Base-by-base conservation (phyloP, 2,113 vertebrate species). In the Hypomesus transpacificus region DNA sequence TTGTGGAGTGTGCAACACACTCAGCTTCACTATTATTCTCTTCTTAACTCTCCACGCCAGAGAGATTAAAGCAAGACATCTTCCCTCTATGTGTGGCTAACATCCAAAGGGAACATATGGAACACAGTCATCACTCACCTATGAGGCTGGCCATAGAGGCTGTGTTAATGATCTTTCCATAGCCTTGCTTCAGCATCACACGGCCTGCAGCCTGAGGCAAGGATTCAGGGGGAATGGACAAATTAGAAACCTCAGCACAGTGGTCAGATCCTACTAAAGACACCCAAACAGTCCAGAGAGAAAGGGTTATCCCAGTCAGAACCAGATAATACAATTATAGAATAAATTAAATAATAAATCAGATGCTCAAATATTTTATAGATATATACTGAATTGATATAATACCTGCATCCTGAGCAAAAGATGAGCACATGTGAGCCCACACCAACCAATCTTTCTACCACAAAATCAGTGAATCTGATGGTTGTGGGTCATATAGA, bases 141-240 rank as follows among this genome's bases (percentile, higher is more conserved):
- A 95, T 96, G 93, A 96, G 94, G 94, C 94, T 94, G 92, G 94
- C 94, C 93, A 94, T 94, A 92, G 94, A 96, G 89, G 95, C 94
- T 75, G 90, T 95, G 93, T 95, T 97, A 94, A 98, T 98, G 92
- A 97, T 96, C 93, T 96, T 94, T 87, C 94, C 90, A 68, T 95
- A 95, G 91, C 94, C 94, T 91, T 96, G 94, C 90, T 93, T 95
- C 92, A 96, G 92, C 95, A 95, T 96, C 93, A 94, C 92, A 88
- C 88, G 90, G 91, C 94, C 95, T 83, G 93, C 93, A 87, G 95
- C 92, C 94, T 94, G 87, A 90, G 92, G 94, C 91, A 84, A 91
- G 90, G 94, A 95, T 94, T 92, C 91, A 88, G 91, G 87, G 66
- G 50, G 80, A 63, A 89, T 91, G 93, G 91, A 90, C 89, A 91